These are phyloP conservation scores for Anodontia alba DNA, from an alignment of 2,888 invertebrate genomes.

Conservation along the genomic window DNA sequence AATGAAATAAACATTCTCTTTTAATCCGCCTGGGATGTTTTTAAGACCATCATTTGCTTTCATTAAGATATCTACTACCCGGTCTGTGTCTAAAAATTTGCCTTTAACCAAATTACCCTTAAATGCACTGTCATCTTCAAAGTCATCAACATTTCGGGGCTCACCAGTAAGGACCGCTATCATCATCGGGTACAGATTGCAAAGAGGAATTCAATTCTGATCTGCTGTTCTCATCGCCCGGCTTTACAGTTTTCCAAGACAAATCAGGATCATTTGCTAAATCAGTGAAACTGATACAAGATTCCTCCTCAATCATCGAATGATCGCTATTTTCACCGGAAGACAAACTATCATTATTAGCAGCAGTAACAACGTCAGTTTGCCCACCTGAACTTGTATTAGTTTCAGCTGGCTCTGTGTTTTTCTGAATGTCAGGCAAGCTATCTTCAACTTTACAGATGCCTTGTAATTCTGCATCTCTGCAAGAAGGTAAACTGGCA, in stretches of 20 bases:
- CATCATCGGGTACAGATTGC: too few species aligned
- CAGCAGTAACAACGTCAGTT: too few species aligned
- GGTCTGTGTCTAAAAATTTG: neutral
- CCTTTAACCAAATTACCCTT: neutral
- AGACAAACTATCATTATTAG: too few species aligned
- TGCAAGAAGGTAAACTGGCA: too few species aligned
- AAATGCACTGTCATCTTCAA: neutral
- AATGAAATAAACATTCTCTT: neutral
- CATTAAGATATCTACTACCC: neutral
- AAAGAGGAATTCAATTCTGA: too few species aligned
- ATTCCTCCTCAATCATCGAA: neutral
- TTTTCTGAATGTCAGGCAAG: too few species aligned
- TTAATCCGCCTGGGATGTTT: neutral
- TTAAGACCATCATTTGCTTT: neutral
- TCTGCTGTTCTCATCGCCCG: neutral
- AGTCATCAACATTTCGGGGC: neutral
- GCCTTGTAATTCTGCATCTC: too few species aligned
- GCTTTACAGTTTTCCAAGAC: neutral
- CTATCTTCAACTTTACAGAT: too few species aligned
- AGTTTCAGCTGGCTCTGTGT: too few species aligned
- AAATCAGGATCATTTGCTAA: neutral
- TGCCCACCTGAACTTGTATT: too few species aligned
- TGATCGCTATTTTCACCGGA: too few species aligned
- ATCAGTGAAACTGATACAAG: neutral
- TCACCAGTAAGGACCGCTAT: neutral